Percentiles rank a stretch among this genome's conserved stretches.
These are phyloP conservation scores for Adelognathus sp. DNA, from an alignment of 2,888 invertebrate genomes.

Conservation along the genomic window DNA sequence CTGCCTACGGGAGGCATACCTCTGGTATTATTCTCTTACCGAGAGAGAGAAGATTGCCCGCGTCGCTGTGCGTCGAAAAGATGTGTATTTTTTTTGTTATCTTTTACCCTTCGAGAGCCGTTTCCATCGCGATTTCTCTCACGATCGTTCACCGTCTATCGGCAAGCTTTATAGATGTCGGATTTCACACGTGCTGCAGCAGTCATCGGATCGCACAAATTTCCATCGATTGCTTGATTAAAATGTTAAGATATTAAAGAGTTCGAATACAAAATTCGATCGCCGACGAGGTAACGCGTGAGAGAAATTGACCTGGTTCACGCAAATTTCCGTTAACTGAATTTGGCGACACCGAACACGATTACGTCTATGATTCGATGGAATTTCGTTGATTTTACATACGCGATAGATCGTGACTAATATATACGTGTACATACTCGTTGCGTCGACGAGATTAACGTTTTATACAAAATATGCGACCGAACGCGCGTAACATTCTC, in stretches of 20 bases:
- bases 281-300: neutral
- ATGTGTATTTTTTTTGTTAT: neutral
- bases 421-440: neutral
- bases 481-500: constrained; percentile 30
- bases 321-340: neutral
- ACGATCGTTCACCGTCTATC: neutral
- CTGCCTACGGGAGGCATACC: constrained; percentile 6
- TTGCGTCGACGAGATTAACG: constrained; percentile 29
- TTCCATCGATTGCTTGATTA: constrained; percentile 40
- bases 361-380: neutral
- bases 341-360: neutral
- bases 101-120: neutral
- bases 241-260: neutral
- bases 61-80: constrained; percentile 24
- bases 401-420: neutral
- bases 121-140: neutral
- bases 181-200: neutral
- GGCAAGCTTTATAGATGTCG: constrained; percentile 8
- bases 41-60: constrained; percentile 57
- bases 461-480: constrained; percentile 46
- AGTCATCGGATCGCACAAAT: constrained; percentile 60
- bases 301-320: neutral
- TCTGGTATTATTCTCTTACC: constrained; percentile 33
- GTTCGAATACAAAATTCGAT: neutral
- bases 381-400: constrained; percentile 21